Base-by-base conservation (phyloP, 1,140 invertebrate genomes). In the Sitobion miscanthi region DNA sequence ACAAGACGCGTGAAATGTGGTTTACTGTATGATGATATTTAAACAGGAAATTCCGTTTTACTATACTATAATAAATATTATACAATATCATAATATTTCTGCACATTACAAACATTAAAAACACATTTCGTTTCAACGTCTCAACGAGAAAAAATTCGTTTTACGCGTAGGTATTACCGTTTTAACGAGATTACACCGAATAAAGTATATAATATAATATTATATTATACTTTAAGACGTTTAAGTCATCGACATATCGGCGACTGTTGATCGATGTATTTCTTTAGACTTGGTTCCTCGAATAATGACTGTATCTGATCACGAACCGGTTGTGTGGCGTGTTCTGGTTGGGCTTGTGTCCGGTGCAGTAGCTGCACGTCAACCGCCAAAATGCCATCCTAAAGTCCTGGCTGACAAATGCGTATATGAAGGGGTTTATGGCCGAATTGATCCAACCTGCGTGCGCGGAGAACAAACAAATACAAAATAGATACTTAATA, bases 391-490 rank as follows among this genome's bases (percentile, higher is more conserved):
- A 98, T 0, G 98, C 98, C 94, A 97, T 96, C 94, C 97, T 96
- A 95, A 98, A 98, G 95, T 98, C 97, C 0, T 97, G 97, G 94
- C 97, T 98, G 95, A 98, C 98, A 94, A 98, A 98, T 25, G 98
- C 98, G 94, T 98, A 98, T 94, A 98, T 98, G 94, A 98, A 98
- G 0, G 97, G 97, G 95, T 98, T 98, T 89, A 98, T 97, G 4
- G 97, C 97, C 14, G 98, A 98, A 95, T 99, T 99, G 90, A 98
- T 97, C 97, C 98, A 99, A 7, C 97, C 96, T 96, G 94, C 1
- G 47, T 57, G 30, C 2, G 62, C 1, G 30, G 62, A 21, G 2
- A 38, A 89, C 35, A 89, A 25, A 87, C 17, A 87, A 49, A 87
- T 30, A n/a, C 25, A 47, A 83, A 38, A 25, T 38, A 35, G 2